Evolutionary conservation across 2,888 invertebrate species (phyloP), one percentile per base, ranked within the genome.

Genomic region (Idaea dimidiata): DNA sequence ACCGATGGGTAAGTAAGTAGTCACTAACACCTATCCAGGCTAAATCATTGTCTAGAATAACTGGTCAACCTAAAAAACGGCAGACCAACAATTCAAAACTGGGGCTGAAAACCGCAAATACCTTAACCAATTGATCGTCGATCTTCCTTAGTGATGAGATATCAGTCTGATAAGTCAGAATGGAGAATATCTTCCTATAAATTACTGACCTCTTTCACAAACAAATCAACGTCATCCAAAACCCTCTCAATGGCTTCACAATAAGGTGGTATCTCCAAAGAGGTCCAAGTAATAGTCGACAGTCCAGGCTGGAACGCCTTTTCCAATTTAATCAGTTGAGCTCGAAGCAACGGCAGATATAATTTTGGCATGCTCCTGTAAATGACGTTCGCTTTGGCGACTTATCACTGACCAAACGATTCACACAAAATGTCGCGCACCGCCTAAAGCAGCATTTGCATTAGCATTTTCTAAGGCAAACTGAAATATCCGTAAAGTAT

Each of bases 261-360:
- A 76, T 94, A 95, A 43, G 94, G 84, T 0, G 94, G 93, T 70
- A 96, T 94, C 77, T 95, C 95, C 72, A 96, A 93, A 0, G 97
- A 97, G 0, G 96, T 94, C 97, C 97, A 98, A 0, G 96, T 96
- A 17, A 97, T 94, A 0, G 95, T 94, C 0, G 96, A 95, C 14
- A 97, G 85, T 0, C 96, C 97, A 0, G 97, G 96, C 82, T 95
- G 94, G 68, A 97, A 94, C 0, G 95, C 94, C 60, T 93, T 91
- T 67, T 97, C 96, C 70, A 97, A 81, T 79, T 95, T 95, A 66
- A 95, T 90, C 14, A 97, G 84, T 65, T 94, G 94, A 4, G 95
- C 93, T 60, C 95, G 94, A 81, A 97, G 94, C 61, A 97, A 86
- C 43, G 95, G 95, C 53, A 96, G 83, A 77, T 96, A 97, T 17